phyloP scores from a whole-genome alignment of 2,113 vertebrate genomes.

The Atlantisia rogersi region DNA sequence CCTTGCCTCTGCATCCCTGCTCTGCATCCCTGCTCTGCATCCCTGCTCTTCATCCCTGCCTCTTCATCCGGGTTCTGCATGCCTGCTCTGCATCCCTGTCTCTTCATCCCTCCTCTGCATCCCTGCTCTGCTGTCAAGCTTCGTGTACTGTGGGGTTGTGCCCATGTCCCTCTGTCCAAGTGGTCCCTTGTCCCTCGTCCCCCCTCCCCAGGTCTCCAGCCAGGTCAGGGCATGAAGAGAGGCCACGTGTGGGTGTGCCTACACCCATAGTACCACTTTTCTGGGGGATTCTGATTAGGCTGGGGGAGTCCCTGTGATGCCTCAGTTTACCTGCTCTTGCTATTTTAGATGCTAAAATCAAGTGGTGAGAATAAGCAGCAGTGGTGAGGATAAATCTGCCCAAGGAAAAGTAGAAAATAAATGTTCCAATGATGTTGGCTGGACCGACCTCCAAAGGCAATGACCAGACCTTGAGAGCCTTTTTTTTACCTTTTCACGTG shows the following conservation, averaged over 20 bases:
- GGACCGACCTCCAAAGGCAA: neutral
- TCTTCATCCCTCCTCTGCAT: neutral
- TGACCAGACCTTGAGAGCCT: neutral
- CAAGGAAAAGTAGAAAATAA: neutral
- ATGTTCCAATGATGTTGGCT: neutral
- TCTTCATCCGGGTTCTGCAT: neutral
- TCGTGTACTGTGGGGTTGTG: fast-evolving
- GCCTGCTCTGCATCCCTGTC: neutral
- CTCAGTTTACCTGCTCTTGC: neutral
- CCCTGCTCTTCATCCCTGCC: neutral
- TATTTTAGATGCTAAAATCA: neutral
- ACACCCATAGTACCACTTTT: neutral
- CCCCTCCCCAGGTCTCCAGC: fast-evolving
- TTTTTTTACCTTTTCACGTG: neutral
- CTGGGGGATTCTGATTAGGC: neutral
- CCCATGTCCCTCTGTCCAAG: neutral
- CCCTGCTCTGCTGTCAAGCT: neutral
- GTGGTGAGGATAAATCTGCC: neutral
- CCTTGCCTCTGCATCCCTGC: neutral
- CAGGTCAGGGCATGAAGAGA: neutral
- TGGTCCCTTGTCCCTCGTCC: neutral
- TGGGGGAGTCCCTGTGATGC: neutral
- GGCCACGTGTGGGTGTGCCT: neutral
- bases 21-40: neutral
- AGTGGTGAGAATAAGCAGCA: neutral